Evolutionary conservation across 2,888 invertebrate species (phyloP), one percentile per base, ranked within the genome.

Genomic region (Clunio marinus): DNA sequence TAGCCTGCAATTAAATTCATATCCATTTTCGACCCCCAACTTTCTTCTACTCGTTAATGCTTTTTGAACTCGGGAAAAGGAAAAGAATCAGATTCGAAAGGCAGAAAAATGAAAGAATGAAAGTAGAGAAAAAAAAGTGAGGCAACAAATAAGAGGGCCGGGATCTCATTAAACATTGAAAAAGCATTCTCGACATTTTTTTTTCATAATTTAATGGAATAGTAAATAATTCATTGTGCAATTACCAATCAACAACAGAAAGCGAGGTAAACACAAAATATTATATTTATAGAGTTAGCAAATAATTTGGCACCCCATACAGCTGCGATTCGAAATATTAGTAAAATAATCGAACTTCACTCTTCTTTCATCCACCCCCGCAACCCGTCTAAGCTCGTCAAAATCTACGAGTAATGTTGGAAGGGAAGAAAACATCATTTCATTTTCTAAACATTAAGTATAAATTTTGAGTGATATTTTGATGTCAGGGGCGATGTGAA

Each of bases 211-310:
- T 60, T 60, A 60, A 60, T 60, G 60, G 60, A 60, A 60, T 60
- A 60, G 60, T 60, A 60, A 60, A 60, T 60, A 60, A 60, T 60
- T 60, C 60, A 60, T 60, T 60, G 37, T 60, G 60, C 60, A 60
- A 60, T 60, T 60, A 60, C 60, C 60, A 60, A 60, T 60, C 60
- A 60, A 60, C 60, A 60, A 51, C 35, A 35, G 60, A n/a, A 22
- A 57, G 13, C 2, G 15, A 32, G 28, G 59, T 57, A 37, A 24
- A 37, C n/a, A 17, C 22, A 10, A 51, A 51, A 51, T 27, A 32
- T 28, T 32, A 58, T 58, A 58, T 58, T 58, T 58, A 58, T 58
- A 20, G 32, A 58, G 58, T 58, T 57, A 28, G 58, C 58, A 32
- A 58, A 58, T 58, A 58, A 58, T 58, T 58, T 58, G 28, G 58